Evolutionary conservation across 2,888 invertebrate genomes (phyloP).

Genomic region (Anoncus sp.): DNA sequence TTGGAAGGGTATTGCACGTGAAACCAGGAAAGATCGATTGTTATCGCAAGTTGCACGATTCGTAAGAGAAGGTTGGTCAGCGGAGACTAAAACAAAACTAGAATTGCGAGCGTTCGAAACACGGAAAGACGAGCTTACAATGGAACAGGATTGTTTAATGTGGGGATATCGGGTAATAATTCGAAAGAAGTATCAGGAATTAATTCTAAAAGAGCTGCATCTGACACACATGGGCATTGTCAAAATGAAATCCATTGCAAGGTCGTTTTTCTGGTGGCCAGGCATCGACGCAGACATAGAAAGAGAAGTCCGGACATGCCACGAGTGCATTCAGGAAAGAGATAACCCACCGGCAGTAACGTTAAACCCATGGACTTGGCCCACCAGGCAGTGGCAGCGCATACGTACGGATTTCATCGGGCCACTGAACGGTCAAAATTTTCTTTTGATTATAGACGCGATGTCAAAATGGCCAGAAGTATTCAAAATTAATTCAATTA

Average conservation of each 20-base stretch:
- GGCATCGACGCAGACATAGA: conserved; percentile 28
- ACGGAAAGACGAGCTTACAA: conserved; percentile 24
- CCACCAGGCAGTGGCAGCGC: conserved; percentile 14
- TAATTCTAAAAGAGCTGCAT: conserved; percentile 29
- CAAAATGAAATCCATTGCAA: conserved; percentile 44
- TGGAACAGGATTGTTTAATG: conserved; percentile 36
- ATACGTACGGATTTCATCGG: conserved; percentile 32
- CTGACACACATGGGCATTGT: conserved; percentile 43
- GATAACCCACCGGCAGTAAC: conserved; percentile 19
- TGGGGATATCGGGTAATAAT: conserved; percentile 29
- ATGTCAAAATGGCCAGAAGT: conserved; percentile 28
- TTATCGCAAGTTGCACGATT: too few species aligned
- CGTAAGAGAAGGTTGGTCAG: too few species aligned
- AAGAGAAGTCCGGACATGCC: conserved; percentile 6
- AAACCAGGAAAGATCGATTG: neutral
- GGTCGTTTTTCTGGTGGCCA: conserved; percentile 45
- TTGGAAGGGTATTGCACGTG: neutral
- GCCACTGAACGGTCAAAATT: conserved; percentile 12
- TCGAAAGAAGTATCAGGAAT: conserved; percentile 1
- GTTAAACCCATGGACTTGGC: conserved; percentile 32
- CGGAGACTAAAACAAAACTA: too few species aligned
- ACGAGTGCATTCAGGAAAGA: neutral
- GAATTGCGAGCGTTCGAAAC: neutral
- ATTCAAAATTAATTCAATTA: conserved; percentile 18
- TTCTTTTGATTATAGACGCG: conserved; percentile 30